Conservation (phyloP, 2,888 invertebrate species). For the Empis livida region DNA sequence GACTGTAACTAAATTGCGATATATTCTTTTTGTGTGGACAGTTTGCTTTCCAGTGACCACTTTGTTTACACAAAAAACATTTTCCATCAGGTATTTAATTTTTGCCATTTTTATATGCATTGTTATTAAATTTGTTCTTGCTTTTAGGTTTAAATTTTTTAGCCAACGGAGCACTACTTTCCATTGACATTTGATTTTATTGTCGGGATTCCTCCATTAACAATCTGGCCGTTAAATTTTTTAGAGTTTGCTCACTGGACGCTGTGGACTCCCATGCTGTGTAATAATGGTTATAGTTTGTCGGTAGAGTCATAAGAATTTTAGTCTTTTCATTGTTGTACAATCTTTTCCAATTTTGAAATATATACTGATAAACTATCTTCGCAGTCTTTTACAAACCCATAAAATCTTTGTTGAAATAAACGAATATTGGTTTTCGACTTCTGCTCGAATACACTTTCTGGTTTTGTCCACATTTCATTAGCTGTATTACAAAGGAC, state of each 20-base stretch:
- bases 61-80: conserved; percentile 14
- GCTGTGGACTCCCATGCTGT: conserved; percentile 16
- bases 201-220: conserved; percentile 14
- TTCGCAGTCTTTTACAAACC: conserved; percentile 10
- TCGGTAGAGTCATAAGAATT: conserved; percentile 18
- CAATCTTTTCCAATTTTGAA: conserved; percentile 12
- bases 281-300: conserved; percentile 15
- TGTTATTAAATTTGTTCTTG: not conserved
- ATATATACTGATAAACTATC: conserved; percentile 13
- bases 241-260: conserved; percentile 14
- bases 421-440: conserved; percentile 22
- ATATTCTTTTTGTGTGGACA: conserved; percentile 3
- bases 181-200: conserved; percentile 4
- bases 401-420: conserved; percentile 21
- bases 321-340: conserved; percentile 13
- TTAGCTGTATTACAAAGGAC: conserved; percentile 11
- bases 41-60: conserved; percentile 10
- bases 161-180: conserved; percentile 1
- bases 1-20: not conserved
- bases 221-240: conserved; percentile 14
- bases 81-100: conserved; percentile 1
- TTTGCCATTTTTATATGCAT: not conserved
- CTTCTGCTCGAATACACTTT: conserved; percentile 23
- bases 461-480: conserved; percentile 12
- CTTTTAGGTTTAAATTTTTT: conserved; percentile 1